Evolutionary conservation across 2,797 vertebrate species (phyloP).

Genomic region (Masticophis lateralis): DNA sequence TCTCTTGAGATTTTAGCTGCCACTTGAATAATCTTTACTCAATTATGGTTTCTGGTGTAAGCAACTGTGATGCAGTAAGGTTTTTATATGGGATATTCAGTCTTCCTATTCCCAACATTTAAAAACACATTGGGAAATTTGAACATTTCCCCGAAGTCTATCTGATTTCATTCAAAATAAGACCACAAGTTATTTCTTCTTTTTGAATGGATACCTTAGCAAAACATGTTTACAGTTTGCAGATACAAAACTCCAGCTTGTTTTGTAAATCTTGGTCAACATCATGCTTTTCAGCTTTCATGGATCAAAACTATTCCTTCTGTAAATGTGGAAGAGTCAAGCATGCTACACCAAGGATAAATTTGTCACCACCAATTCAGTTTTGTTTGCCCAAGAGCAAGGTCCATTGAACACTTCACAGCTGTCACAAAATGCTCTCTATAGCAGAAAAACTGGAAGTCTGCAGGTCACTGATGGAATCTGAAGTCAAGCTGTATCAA

Average conservation of each 20-base stretch:
- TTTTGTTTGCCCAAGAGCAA: constrained; percentile 36
- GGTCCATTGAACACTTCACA: constrained; percentile 36
- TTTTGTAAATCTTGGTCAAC: neutral
- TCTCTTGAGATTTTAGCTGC: neutral
- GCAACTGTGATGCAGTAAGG: neutral
- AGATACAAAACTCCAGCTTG: constrained; percentile 14
- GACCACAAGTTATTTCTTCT: neutral
- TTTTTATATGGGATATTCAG: neutral
- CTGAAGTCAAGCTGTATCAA: constrained; percentile 29
- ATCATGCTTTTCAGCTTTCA: neutral
- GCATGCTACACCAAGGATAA: neutral
- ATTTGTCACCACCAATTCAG: constrained; percentile 5
- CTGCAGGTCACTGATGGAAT: neutral
- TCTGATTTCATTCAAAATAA: neutral
- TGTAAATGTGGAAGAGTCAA: fast-evolving
- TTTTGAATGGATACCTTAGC: neutral
- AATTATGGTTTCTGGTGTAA: neutral
- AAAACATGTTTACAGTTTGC: neutral
- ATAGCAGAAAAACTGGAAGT: neutral
- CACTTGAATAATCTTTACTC: neutral
- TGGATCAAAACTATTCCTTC: constrained; percentile 13
- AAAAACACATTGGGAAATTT: neutral
- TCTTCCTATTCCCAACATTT: neutral
- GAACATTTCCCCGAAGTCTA: neutral
- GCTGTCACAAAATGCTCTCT: constrained; percentile 22